phyloP scores from a whole-genome alignment of 2,888 invertebrate genomes.

The Hydroisotoma schaefferi region DNA sequence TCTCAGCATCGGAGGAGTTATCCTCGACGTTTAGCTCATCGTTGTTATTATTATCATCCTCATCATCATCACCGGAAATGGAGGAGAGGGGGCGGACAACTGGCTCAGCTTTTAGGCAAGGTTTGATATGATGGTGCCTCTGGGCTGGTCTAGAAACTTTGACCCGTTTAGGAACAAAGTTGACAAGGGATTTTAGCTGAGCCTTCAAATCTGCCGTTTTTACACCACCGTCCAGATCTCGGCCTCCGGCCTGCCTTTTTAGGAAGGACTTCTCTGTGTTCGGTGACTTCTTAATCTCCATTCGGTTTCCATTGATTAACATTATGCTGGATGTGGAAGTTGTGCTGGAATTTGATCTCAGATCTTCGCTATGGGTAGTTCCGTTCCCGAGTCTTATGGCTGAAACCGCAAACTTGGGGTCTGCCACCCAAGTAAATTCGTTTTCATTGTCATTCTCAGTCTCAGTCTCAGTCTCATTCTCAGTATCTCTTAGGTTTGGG shows the following conservation, averaged over 20 bases:
- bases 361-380: background rate
- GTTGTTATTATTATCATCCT: constrained; percentile 20
- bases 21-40: too few species aligned
- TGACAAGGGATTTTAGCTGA: constrained; percentile 32
- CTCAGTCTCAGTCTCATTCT: constrained; percentile 19
- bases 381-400: constrained; percentile 25
- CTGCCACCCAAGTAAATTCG: constrained; percentile 32
- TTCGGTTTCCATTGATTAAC: background rate
- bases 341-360: too few species aligned
- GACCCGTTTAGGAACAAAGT: constrained; percentile 29
- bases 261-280: constrained; percentile 4
- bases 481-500: constrained; percentile 9
- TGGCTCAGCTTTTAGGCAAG: constrained; percentile 46
- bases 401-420: constrained; percentile 39
- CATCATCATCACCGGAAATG: constrained; percentile 20
- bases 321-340: too few species aligned
- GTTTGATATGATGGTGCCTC: constrained; percentile 33
- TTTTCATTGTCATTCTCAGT: constrained; percentile 24
- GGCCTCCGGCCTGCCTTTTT: constrained; percentile 10
- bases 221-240: background rate
- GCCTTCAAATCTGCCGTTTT: constrained; percentile 4
- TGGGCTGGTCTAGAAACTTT: background rate
- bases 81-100: constrained; percentile 22
- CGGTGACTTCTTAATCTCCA: constrained; percentile 1
- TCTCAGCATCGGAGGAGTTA: constrained; percentile 19